phyloP scores from a whole-genome alignment of 1,140 invertebrate genomes.

The Acromyrmex heyeri region DNA sequence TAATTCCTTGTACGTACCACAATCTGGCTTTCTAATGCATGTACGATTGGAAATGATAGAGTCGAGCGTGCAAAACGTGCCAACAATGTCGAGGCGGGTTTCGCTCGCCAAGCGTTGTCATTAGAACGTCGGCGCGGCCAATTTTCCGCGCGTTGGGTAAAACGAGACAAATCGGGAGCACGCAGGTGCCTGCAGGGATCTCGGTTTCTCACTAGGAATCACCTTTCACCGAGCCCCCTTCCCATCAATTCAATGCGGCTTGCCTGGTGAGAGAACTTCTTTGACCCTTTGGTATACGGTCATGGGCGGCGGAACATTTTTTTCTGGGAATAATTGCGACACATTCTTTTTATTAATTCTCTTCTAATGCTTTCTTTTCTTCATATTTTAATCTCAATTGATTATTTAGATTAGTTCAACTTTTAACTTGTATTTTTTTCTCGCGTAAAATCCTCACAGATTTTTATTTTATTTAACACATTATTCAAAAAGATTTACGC shows the following conservation, averaged over 20 bases:
- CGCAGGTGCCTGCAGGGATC: conserved; percentile 47
- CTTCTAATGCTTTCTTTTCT: neutral
- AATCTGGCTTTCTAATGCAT: conserved; percentile 50
- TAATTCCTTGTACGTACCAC: neutral
- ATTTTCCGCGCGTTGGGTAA: conserved; percentile 20
- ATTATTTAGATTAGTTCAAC: neutral
- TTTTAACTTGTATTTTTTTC: neutral
- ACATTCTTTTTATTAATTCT: neutral
- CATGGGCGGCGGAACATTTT: conserved; percentile 46
- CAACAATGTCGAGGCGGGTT: conserved; percentile 41
- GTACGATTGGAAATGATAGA: conserved; percentile 40
- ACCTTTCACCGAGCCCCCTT: conserved; percentile 76
- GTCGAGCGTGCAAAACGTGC: conserved; percentile 5
- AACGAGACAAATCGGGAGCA: conserved; percentile 61
- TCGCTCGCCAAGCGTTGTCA: conserved; percentile 11
- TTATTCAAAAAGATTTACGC: neutral
- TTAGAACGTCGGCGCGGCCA: conserved; percentile 12
- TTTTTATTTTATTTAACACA: neutral
- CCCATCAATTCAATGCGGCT: conserved; percentile 55
- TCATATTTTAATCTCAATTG: neutral
- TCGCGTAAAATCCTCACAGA: neutral
- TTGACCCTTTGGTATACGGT: conserved; percentile 41
- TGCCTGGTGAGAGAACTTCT: conserved; percentile 53
- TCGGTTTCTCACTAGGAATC: conserved; percentile 48
- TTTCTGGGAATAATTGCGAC: neutral